phyloP scores from a whole-genome alignment of 1,140 invertebrate species.

The Penaeus vannamei region DNA sequence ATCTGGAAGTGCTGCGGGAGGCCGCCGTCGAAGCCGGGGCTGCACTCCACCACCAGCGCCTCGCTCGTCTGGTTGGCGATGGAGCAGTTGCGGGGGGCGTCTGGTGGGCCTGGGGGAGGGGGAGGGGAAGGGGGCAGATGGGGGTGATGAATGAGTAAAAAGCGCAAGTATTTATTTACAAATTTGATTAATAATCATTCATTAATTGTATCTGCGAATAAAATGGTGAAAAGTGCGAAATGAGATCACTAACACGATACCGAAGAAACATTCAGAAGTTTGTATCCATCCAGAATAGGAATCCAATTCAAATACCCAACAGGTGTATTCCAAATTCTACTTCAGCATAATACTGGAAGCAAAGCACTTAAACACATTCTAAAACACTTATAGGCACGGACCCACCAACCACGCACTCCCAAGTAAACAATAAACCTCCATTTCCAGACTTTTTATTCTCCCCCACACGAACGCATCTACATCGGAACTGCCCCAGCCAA shows the following conservation, averaged over 20 bases:
- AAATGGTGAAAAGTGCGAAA: too few species aligned
- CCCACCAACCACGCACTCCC: neutral
- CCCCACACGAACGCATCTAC: neutral
- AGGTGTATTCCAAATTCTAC: too few species aligned
- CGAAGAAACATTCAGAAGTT: too few species aligned
- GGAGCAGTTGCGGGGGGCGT: slow-evolving; percentile 88
- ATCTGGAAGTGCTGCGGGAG: slow-evolving; percentile 77
- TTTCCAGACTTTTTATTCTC: neutral
- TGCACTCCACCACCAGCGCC: slow-evolving; percentile 84
- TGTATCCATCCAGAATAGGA: too few species aligned
- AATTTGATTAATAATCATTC: too few species aligned
- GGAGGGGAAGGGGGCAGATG: neutral
- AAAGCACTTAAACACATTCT: neutral
- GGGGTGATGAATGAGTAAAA: neutral
- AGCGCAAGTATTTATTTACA: too few species aligned
- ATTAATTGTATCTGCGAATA: too few species aligned
- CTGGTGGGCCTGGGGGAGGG: slow-evolving; percentile 81
- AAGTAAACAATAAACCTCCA: too few species aligned
- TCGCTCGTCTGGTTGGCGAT: slow-evolving; percentile 88
- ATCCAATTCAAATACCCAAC: too few species aligned
- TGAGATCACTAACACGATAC: too few species aligned
- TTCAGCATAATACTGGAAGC: too few species aligned
- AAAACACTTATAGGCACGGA: neutral
- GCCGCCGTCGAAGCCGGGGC: slow-evolving; percentile 87
- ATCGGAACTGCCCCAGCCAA: too few species aligned